Conservation (phyloP, 2,113 vertebrate genomes). For the Campylomormyrus tamandua region DNA sequence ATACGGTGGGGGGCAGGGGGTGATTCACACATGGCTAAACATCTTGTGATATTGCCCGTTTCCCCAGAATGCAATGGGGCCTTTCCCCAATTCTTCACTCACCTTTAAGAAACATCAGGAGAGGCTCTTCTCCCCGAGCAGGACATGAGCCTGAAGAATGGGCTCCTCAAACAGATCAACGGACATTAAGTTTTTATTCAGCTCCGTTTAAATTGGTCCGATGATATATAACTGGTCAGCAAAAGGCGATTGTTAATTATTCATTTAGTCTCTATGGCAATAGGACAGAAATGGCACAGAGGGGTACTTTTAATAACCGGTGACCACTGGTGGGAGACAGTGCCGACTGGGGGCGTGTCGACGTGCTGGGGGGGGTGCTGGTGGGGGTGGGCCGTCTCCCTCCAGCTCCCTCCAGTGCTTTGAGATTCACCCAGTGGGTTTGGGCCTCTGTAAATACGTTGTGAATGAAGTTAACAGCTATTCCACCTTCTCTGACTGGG, state of each 20-base stretch:
- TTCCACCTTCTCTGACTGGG: background rate
- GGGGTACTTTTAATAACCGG: background rate
- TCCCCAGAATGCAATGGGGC: background rate
- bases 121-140: background rate
- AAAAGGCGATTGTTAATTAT: background rate
- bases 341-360: too few relatives aligned
- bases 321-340: background rate
- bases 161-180: background rate
- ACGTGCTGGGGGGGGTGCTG: background rate
- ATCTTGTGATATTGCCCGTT: background rate
- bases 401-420: background rate
- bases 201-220: background rate
- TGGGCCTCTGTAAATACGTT: background rate
- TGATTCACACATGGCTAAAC: background rate
- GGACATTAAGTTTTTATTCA: background rate
- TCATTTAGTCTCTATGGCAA: conserved; percentile 7
- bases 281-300: background rate
- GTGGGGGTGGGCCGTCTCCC: background rate
- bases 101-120: background rate
- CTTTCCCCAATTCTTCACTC: background rate
- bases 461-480: background rate
- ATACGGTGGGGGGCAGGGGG: background rate
- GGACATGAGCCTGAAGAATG: background rate
- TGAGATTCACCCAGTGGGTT: background rate
- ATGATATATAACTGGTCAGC: conserved; percentile 4